Conservation (phyloP, 2,888 invertebrate species). For the Melipona bicolor region DNA sequence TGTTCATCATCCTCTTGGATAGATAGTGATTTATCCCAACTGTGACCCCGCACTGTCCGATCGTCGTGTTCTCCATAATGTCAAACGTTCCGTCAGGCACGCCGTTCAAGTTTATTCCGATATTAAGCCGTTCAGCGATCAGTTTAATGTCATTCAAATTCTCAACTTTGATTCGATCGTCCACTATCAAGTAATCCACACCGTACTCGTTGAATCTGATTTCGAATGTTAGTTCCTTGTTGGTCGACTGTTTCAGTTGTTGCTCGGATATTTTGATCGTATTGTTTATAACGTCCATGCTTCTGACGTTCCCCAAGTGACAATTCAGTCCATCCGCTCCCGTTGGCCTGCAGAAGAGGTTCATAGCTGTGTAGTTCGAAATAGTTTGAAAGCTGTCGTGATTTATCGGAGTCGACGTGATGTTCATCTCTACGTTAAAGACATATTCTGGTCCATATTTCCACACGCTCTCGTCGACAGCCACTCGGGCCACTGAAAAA, state of each 20-base stretch:
- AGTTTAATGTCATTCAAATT: conserved; percentile 45
- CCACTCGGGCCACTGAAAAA: conserved; percentile 54
- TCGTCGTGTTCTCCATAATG: conserved; percentile 42
- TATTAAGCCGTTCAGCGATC: conserved; percentile 52
- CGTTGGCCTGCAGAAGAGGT: conserved; percentile 60
- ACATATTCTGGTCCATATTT: conserved; percentile 72
- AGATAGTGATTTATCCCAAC: conserved; percentile 48
- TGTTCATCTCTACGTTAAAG: conserved; percentile 72
- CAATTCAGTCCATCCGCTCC: conserved; percentile 51
- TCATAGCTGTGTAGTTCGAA: conserved; percentile 52
- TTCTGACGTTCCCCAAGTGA: conserved; percentile 53
- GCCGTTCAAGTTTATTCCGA: conserved; percentile 57
- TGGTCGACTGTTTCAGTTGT: neutral
- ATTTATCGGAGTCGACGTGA: conserved; percentile 70
- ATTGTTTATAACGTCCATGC: conserved; percentile 61
- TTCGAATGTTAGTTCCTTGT: conserved; percentile 46
- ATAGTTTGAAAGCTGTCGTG: conserved; percentile 6
- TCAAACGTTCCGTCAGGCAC: conserved; percentile 53
- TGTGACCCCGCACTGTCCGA: conserved; percentile 61
- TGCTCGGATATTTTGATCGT: conserved; percentile 21
- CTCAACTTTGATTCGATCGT: conserved; percentile 13
- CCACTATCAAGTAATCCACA: conserved; percentile 45
- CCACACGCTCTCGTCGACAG: conserved; percentile 68
- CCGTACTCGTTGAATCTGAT: conserved; percentile 62
- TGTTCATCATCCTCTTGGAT: conserved; percentile 21